Evolutionary conservation across 2,797 vertebrate species (phyloP), one percentile per base, ranked within the genome.

Genomic region (Urocyon cinereoargenteus): DNA sequence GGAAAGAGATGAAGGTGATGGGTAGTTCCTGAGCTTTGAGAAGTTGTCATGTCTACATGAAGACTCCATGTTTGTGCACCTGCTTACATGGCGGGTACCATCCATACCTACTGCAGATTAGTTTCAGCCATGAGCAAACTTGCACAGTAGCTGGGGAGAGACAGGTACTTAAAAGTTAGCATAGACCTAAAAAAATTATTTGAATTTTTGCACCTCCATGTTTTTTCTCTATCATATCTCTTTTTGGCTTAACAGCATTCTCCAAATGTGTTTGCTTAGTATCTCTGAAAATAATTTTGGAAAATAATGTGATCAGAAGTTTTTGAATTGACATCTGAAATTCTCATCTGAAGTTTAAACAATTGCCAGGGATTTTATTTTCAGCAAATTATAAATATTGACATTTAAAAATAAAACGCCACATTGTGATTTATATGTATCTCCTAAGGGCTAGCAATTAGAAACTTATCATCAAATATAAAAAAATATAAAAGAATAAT

Each of bases 321-420:
- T 55, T 75, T 88, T 36, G 36, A 91, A 78, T 1, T 91, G 84
- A 86, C 45, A 36, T 57, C 68, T 89, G 70, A 78, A 66, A 86
- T 89, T 61, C 87, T 89, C 16, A 90, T 77, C 68, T 96, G 51
- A 72, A 62, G 22, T 83, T 94, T 75, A 91, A 93, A 53, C 78
- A 93, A 88, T 95, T 91, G 18, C 66, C 53, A 92, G 26, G 66
- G 24, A 36, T 72, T 5, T 78, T 36, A 78, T 89, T 89, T 93
- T 59, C 22, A 64, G 36, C 34, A 5, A 86, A 78, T 86, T 66
- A 55, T 78, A 78, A 93, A 86, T 66, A 86, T 55, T 83, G 79
- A 61, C 24, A 19, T 78, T 90, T 91, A 31, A 92, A 96, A 96
- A 89, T 72, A 73, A 96, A 89, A 36, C 73, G 49, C 4, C 40